Percentiles rank a stretch among this genome's conserved stretches.
phyloP scores from a whole-genome alignment of 2,797 vertebrate species.

The Pampus argenteus region DNA sequence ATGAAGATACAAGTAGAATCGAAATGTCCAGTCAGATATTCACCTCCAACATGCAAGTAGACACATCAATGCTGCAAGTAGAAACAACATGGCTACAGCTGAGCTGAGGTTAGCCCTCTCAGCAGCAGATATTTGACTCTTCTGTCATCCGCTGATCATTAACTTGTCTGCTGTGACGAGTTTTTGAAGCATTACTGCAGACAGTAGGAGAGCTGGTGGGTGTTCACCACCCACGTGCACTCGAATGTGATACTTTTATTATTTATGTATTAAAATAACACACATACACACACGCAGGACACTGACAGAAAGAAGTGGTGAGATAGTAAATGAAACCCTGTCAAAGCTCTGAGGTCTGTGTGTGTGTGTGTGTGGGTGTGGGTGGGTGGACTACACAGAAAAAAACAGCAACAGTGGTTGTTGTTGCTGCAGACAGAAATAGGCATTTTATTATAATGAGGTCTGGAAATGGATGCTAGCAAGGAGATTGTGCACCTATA shows the following conservation, averaged over 20 bases:
- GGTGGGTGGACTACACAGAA: slow-evolving; percentile 21
- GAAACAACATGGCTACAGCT: neutral
- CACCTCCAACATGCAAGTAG: no score
- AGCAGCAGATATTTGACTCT: slow-evolving; percentile 32
- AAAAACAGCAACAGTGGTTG: slow-evolving; percentile 36
- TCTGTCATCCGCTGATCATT: slow-evolving; percentile 52
- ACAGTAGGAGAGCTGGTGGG: slow-evolving; percentile 49
- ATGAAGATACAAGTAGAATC: no score
- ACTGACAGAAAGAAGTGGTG: slow-evolving; percentile 50
- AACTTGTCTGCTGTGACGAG: slow-evolving; percentile 29
- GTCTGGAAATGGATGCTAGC: slow-evolving; percentile 13
- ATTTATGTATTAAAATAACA: slow-evolving; percentile 31
- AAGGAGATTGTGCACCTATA: neutral
- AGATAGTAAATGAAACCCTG: slow-evolving; percentile 52
- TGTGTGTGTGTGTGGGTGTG: slow-evolving; percentile 15
- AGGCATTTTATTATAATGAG: slow-evolving; percentile 10
- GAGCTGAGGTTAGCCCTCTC: neutral
- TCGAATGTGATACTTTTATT: slow-evolving; percentile 16
- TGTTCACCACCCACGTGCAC: slow-evolving; percentile 36
- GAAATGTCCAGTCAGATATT: no score
- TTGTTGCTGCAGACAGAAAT: slow-evolving; percentile 15
- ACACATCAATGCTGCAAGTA: neutral
- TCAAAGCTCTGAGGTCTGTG: slow-evolving; percentile 17
- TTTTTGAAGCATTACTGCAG: slow-evolving; percentile 26
- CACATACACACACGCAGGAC: slow-evolving; percentile 17